Evolutionary conservation across 2,113 vertebrate genomes (phyloP).

Genomic region (Otis tarda): DNA sequence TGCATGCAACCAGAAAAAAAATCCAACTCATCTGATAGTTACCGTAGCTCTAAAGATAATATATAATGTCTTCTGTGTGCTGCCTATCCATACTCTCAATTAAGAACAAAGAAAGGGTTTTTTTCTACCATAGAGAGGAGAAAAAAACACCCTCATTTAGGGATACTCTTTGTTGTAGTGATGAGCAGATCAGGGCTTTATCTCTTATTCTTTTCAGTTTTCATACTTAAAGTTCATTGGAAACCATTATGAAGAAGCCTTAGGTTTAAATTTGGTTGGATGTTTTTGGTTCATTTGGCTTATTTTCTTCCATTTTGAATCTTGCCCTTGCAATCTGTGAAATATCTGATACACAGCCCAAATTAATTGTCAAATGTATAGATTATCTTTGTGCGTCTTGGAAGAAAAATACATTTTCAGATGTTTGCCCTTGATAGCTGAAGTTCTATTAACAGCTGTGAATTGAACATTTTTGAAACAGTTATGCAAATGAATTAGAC

Average conservation of each 20-base stretch:
- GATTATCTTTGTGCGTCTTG: neutral
- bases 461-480: slow-evolving; percentile 4
- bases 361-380: neutral
- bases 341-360: neutral
- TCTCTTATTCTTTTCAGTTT: neutral
- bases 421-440: neutral
- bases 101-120: neutral
- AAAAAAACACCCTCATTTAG: neutral
- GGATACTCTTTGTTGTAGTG: neutral
- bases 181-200: neutral
- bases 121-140: neutral
- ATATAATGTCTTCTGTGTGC: neutral
- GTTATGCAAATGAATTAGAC: neutral
- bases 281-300: neutral
- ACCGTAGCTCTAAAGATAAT: neutral
- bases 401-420: slow-evolving; percentile 7
- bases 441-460: neutral
- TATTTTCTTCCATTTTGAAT: neutral
- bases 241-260: neutral
- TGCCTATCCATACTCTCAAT: neutral
- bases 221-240: neutral
- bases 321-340: neutral
- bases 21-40: neutral
- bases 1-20: neutral
- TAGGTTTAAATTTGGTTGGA: neutral